Conservation (phyloP, 2,113 vertebrate species). For the Caracal caracal region DNA sequence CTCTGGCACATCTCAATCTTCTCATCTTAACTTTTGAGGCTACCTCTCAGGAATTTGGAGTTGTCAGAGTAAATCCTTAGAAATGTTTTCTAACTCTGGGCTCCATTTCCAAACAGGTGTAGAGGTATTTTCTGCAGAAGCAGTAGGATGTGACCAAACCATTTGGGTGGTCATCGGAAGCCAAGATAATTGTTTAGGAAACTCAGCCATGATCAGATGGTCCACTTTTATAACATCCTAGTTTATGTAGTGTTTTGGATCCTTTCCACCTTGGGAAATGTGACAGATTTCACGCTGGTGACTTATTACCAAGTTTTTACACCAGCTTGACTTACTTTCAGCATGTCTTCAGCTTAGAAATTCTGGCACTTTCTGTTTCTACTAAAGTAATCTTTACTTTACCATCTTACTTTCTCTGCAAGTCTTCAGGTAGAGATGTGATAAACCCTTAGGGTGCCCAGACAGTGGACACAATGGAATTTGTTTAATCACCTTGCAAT, state of each 20-base stretch:
- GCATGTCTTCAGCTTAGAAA: slow-evolving; percentile 20
- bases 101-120: not conserved
- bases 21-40: not conserved
- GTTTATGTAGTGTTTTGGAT: not conserved
- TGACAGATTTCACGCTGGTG: not conserved
- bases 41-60: not conserved
- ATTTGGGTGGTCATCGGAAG: not conserved
- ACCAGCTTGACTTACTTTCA: slow-evolving; percentile 1
- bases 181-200: slow-evolving; percentile 33
- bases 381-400: not conserved
- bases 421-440: not conserved
- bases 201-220: not conserved
- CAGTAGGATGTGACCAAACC: not conserved
- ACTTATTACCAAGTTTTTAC: not conserved
- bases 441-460: not conserved
- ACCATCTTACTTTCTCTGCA: not conserved
- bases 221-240: not conserved
- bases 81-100: not conserved
- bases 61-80: not conserved
- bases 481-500: not conserved
- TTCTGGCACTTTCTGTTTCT: slow-evolving; percentile 33
- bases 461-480: not conserved
- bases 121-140: slow-evolving; percentile 23
- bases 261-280: not conserved
- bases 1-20: not conserved